Conservation (phyloP, 2,797 vertebrate genomes). For the Alectoris magna region DNA sequence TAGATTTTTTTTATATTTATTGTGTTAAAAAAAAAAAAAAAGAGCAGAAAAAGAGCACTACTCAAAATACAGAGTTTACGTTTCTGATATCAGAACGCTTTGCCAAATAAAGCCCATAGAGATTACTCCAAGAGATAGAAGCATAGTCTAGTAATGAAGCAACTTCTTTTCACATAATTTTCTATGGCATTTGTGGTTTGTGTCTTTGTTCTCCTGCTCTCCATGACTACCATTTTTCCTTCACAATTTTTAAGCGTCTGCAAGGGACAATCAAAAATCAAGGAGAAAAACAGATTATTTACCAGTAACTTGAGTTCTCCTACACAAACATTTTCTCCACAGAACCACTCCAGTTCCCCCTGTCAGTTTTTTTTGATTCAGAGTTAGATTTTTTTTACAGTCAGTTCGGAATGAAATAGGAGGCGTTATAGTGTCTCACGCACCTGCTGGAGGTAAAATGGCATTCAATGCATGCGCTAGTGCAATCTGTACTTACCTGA, state of each 20-base stretch:
- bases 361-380: constrained; percentile 27
- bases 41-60: not conserved
- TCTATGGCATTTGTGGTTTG: constrained; percentile 47
- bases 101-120: constrained; percentile 11
- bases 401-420: constrained; percentile 65
- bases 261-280: constrained; percentile 34
- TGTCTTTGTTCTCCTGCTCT: constrained; percentile 53
- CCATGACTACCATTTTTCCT: constrained; percentile 39
- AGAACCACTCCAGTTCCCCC: constrained; percentile 25
- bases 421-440: constrained; percentile 70
- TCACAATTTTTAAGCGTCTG: constrained; percentile 45
- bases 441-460: constrained; percentile 68
- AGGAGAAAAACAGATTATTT: constrained; percentile 50
- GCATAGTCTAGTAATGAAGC: constrained; percentile 26
- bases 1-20: not conserved
- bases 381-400: constrained; percentile 56
- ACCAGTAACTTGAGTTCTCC: constrained; percentile 65
- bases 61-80: not conserved
- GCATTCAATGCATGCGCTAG: constrained; percentile 82
- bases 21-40: not conserved
- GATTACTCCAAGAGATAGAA: not conserved
- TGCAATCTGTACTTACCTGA: constrained; percentile 76
- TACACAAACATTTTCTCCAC: constrained; percentile 32
- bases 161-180: constrained; percentile 56
- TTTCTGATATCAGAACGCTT: constrained; percentile 6